Base-by-base conservation (phyloP, 2,113 vertebrate species). In the Ammodramus savannarum region DNA sequence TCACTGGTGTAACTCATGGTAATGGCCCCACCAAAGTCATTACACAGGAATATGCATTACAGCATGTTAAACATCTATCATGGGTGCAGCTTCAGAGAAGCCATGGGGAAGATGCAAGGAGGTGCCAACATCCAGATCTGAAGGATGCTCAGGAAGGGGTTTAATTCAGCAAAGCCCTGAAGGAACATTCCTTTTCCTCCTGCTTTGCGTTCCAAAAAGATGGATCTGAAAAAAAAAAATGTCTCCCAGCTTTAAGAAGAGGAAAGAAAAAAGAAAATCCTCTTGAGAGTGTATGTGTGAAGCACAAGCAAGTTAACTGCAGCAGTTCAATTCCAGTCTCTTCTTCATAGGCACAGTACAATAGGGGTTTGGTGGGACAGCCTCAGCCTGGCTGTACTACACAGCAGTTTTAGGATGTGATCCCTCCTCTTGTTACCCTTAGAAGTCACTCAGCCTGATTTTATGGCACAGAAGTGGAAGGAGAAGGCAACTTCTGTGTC, bases 21-120 rank as follows among this genome's bases (percentile, higher is more conserved):
- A 90, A 95, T 75, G 91, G 91, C 86, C 79, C 91, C 95, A 95
- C 89, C 95, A 89, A 93, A 92, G 93, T 84, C 92, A 78, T 93
- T 93, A 89, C 68, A 38, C 88, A 39, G 68, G 57, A 92, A 93
- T 94, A 38, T 67, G 86, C 90, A 80, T 93, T 84, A 55, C 51
- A 71, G 68, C 88, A 10, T 81, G 92, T 93, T 92, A 67, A 90
- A 65, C 79, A 90, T 92, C 89, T 67, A 78, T 89, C 90, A 71
- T 6, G 80, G 91, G 80, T 38, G 61, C 63, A 93, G 76, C 77
- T 87, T 78, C 68, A 55, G 52, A 93, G 80, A 32, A 85, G 54
- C 48, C 73, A 32, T 1, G 51, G 51, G 36, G 89, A 93, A 81
- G 86, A 52, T 71, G 1, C 34, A 17, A 79, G 90, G 71, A 88